Evolutionary conservation across 2,888 invertebrate species (phyloP).

Genomic region (Amphimallon solstitiale): DNA sequence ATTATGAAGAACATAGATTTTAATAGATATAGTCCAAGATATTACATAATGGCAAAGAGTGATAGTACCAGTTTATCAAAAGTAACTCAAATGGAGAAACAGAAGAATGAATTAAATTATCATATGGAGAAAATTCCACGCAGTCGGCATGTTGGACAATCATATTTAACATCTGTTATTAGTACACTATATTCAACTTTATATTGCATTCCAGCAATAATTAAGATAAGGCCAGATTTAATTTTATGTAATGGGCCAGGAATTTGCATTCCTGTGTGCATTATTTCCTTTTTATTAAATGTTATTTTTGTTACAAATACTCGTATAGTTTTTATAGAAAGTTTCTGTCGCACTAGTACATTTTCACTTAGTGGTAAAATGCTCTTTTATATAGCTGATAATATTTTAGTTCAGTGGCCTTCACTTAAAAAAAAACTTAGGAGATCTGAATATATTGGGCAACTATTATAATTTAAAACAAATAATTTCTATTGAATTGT

Average conservation of each 20-base stretch:
- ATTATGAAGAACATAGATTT: conserved; percentile 73
- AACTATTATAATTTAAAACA: conserved; percentile 73
- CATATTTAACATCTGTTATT: conserved; percentile 80
- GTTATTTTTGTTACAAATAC: conserved; percentile 73
- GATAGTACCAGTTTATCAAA: conserved; percentile 81
- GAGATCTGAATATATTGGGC: conserved; percentile 80
- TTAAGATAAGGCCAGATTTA: conserved; percentile 78
- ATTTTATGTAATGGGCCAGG: conserved; percentile 96
- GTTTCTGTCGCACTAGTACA: conserved; percentile 90
- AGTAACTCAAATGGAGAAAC: conserved; percentile 67
- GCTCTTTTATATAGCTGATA: conserved; percentile 83
- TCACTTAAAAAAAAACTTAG: conserved; percentile 74
- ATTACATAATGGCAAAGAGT: conserved; percentile 81
- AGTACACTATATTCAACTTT: conserved; percentile 81
- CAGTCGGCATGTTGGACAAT: conserved; percentile 88
- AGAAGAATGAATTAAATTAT: conserved; percentile 58
- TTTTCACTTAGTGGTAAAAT: conserved; percentile 91
- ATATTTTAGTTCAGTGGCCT: conserved; percentile 94
- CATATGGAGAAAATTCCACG: conserved; percentile 76
- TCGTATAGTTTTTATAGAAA: conserved; percentile 91
- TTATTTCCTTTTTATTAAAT: conserved; percentile 79
- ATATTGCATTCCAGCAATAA: conserved; percentile 75
- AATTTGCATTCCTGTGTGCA: conserved; percentile 92
- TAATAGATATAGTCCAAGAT: conserved; percentile 75
- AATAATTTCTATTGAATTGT: too few relatives aligned